phyloP scores from a whole-genome alignment of 2,113 vertebrate genomes.

The Toxostoma redivivum region DNA sequence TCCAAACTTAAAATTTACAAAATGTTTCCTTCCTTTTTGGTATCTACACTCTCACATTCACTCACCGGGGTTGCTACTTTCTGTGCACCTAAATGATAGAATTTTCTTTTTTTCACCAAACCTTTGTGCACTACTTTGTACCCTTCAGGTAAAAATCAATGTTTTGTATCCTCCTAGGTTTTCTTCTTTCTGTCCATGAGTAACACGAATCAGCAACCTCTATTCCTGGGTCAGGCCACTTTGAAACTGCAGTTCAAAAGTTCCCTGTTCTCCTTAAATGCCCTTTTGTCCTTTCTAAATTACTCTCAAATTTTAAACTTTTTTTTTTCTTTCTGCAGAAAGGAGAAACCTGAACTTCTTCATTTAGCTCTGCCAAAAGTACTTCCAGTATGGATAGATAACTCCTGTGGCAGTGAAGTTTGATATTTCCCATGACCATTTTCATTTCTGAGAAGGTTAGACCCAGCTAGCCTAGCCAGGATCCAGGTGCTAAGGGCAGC shows the following conservation, averaged over 20 bases:
- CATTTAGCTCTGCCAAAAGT: neutral
- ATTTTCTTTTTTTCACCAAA: neutral
- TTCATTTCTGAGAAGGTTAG: neutral
- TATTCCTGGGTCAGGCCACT: neutral
- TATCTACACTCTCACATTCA: neutral
- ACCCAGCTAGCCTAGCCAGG: neutral
- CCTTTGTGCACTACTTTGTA: neutral
- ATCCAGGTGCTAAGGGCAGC: neutral
- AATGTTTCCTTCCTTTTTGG: neutral
- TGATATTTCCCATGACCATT: neutral
- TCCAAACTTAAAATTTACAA: neutral
- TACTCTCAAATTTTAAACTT: neutral
- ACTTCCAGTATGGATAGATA: neutral
- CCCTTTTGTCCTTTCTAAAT: neutral
- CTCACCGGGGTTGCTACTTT: rapidly evolving
- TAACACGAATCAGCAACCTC: neutral
- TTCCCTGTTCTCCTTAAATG: neutral
- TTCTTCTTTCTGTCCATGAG: neutral
- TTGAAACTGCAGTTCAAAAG: neutral
- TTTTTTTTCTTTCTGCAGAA: neutral
- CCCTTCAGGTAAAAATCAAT: neutral
- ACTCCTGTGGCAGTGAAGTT: neutral
- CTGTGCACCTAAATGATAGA: neutral
- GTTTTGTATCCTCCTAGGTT: neutral
- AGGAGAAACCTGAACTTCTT: neutral